These are phyloP conservation scores for Rhagophthalmus giganteus DNA, from an alignment of 2,888 invertebrate genomes.

Conservation along the genomic window DNA sequence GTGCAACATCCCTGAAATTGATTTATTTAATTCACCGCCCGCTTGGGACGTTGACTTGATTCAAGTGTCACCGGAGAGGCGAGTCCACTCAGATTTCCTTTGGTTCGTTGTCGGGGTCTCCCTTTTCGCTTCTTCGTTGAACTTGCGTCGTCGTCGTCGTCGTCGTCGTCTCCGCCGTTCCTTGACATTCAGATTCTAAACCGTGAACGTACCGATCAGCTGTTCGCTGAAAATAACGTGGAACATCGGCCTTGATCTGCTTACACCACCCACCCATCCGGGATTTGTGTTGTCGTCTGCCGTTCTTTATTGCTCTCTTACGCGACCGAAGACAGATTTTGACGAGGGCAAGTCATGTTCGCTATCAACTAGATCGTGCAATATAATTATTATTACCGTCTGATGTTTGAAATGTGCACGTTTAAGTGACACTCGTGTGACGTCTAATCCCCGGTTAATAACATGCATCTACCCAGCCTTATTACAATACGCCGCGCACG, in stretches of 20 bases:
- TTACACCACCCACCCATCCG: slow-evolving; percentile 20
- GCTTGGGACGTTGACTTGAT: slow-evolving; percentile 36
- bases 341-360: slow-evolving; percentile 1
- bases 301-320: slow-evolving; percentile 20
- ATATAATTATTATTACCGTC: slow-evolving; percentile 10
- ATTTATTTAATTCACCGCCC: slow-evolving; percentile 37
- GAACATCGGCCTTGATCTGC: slow-evolving; percentile 37
- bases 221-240: slow-evolving; percentile 38
- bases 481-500: slow-evolving; percentile 34
- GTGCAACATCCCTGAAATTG: slow-evolving; percentile 36
- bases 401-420: slow-evolving; percentile 16
- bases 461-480: slow-evolving; percentile 33
- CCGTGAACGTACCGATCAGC: slow-evolving; percentile 34
- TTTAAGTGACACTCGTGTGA: slow-evolving; percentile 27
- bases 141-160: slow-evolving; percentile 21
- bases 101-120: slow-evolving; percentile 18
- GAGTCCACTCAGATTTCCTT: slow-evolving; percentile 25
- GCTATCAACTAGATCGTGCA: slow-evolving; percentile 8
- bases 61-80: slow-evolving; percentile 32
- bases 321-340: slow-evolving; percentile 2
- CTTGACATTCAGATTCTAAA: slow-evolving; percentile 37
- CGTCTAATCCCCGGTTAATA: slow-evolving; percentile 33
- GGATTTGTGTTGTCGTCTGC: slow-evolving; percentile 21
- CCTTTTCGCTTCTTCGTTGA: slow-evolving; percentile 13
- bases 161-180: slow-evolving; percentile 19